Conservation (phyloP, 2,113 vertebrate species). For the Xiphophorus maculatus region DNA sequence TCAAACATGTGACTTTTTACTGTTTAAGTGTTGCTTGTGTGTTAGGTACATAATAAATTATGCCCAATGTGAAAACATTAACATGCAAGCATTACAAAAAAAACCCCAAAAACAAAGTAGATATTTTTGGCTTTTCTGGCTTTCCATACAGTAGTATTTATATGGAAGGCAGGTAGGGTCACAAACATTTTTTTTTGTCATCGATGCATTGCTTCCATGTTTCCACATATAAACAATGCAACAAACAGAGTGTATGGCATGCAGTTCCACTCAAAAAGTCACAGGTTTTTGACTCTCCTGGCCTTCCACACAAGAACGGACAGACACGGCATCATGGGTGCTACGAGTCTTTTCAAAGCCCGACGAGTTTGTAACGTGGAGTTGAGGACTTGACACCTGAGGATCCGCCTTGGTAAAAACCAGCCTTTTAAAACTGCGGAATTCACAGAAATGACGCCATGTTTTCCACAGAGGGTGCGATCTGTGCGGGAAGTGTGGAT, state of each 20-base stretch:
- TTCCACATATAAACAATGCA: not conserved
- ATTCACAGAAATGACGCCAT: constrained; percentile 32
- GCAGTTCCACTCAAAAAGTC: not conserved
- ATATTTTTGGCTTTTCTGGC: not conserved
- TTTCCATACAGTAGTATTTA: not conserved
- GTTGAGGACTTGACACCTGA: constrained; percentile 61
- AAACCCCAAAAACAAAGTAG: not conserved
- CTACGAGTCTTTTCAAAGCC: constrained; percentile 66
- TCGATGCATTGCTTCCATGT: not conserved
- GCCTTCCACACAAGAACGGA: constrained; percentile 28
- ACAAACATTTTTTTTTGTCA: not conserved
- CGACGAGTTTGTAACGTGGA: constrained; percentile 25
- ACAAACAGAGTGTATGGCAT: not conserved
- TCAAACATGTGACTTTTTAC: not conserved
- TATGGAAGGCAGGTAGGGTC: not conserved
- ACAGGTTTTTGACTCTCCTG: not conserved
- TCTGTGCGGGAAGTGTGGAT: constrained; percentile 51
- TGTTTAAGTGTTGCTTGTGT: not conserved
- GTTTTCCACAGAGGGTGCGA: constrained; percentile 20
- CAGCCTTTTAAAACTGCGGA: constrained; percentile 64
- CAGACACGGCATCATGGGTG: constrained; percentile 55
- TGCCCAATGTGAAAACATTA: not conserved
- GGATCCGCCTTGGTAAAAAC: constrained; percentile 56
- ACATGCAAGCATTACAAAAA: not conserved
- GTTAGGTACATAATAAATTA: not conserved